These are phyloP conservation scores for Crenichthys baileyi DNA, from an alignment of 2,797 vertebrate genomes.

Conservation along the genomic window DNA sequence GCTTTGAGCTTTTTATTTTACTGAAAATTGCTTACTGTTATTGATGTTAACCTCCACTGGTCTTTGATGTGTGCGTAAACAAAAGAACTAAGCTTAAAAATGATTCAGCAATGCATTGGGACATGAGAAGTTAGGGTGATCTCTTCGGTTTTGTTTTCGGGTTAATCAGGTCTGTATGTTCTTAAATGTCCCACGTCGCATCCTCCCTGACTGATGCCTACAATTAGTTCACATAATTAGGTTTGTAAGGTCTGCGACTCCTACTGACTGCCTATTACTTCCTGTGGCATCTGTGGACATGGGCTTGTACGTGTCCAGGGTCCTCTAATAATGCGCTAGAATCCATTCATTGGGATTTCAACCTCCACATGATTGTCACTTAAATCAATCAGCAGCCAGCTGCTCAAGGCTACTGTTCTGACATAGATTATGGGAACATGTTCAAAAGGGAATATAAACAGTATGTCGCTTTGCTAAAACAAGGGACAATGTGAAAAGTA, in stretches of 20 bases:
- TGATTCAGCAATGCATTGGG: background rate
- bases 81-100: background rate
- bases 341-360: constrained; percentile 68
- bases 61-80: constrained; percentile 4
- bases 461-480: constrained; percentile 11
- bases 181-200: constrained; percentile 15
- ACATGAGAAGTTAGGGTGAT: constrained; percentile 5
- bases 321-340: constrained; percentile 53
- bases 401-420: constrained; percentile 50
- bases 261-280: constrained; percentile 66
- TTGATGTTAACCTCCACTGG: background rate
- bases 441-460: constrained; percentile 46
- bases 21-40: background rate
- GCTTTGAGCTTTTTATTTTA: constrained; percentile 35
- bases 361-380: constrained; percentile 70
- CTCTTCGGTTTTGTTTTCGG: background rate
- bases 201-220: constrained; percentile 38
- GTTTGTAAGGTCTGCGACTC: constrained; percentile 67
- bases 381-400: constrained; percentile 74
- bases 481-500: background rate
- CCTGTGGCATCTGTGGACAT: constrained; percentile 50
- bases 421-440: constrained; percentile 51
- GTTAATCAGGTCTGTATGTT: constrained; percentile 22
- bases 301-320: constrained; percentile 32
- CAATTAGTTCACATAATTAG: constrained; percentile 69